These are phyloP conservation scores for Blennius ocellaris DNA, from an alignment of 2,113 vertebrate species.

Conservation along the genomic window DNA sequence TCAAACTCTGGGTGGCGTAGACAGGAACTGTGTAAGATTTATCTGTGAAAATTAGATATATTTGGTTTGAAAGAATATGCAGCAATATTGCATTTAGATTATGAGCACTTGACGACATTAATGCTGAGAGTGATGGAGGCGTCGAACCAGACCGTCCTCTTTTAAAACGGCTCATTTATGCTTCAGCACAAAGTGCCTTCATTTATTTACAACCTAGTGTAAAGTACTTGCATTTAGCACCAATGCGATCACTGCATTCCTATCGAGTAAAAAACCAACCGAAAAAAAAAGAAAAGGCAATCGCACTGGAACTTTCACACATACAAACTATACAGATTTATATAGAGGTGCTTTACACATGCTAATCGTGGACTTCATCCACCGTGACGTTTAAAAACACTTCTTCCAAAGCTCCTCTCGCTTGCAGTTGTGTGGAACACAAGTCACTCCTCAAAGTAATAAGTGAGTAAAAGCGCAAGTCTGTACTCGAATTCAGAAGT, in stretches of 20 bases:
- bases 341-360: slow-evolving; percentile 60
- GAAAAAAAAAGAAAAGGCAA: slow-evolving; percentile 3
- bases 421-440: slow-evolving; percentile 35
- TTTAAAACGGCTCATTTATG: slow-evolving; percentile 38
- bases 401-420: slow-evolving; percentile 10
- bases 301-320: slow-evolving; percentile 42
- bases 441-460: slow-evolving; percentile 38
- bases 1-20: slow-evolving; percentile 32
- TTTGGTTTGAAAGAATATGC: slow-evolving; percentile 60
- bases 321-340: slow-evolving; percentile 50
- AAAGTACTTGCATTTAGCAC: slow-evolving; percentile 30
- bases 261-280: slow-evolving; percentile 43
- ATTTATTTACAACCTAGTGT: slow-evolving; percentile 22
- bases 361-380: slow-evolving; percentile 43
- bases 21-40: slow-evolving; percentile 25
- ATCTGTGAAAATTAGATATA: slow-evolving; percentile 44
- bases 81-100: slow-evolving; percentile 59
- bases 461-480: slow-evolving; percentile 16
- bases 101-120: slow-evolving; percentile 35
- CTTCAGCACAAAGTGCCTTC: slow-evolving; percentile 62
- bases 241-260: slow-evolving; percentile 36
- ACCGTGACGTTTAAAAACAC: slow-evolving; percentile 43
- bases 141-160: slow-evolving; percentile 33
- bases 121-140: slow-evolving; percentile 13
- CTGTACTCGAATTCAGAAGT: neutral